Conservation (phyloP, 2,888 invertebrate species). For the Tiphia femorata region DNA sequence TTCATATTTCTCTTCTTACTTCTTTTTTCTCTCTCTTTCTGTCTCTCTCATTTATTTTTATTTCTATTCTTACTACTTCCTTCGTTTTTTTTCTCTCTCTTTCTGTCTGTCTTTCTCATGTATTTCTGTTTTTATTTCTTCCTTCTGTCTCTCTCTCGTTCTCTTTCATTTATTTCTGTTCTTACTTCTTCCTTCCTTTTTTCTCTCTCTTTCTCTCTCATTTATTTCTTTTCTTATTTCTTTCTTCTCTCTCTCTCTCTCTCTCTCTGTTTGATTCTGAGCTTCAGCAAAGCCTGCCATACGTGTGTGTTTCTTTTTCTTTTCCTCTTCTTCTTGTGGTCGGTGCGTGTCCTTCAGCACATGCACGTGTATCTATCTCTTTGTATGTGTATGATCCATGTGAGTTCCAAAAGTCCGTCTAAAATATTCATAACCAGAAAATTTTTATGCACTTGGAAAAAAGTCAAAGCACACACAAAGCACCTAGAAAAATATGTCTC, state of each 20-base stretch:
- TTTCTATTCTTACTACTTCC: neutral
- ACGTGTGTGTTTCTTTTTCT: constrained; percentile 15
- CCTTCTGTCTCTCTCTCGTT: neutral
- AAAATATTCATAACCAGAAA: too few relatives aligned
- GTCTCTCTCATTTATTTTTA: neutral
- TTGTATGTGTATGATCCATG: too few relatives aligned
- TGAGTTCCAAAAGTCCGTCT: too few relatives aligned
- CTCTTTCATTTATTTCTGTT: neutral
- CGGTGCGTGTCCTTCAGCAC: too few relatives aligned
- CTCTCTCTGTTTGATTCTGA: neutral
- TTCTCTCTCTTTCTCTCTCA: neutral
- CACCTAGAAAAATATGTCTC: too few relatives aligned
- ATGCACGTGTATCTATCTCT: too few relatives aligned
- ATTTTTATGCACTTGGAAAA: too few relatives aligned
- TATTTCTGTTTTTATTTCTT: neutral
- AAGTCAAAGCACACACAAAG: too few relatives aligned
- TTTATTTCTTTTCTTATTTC: constrained; percentile 5
- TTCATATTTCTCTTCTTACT: too few relatives aligned
- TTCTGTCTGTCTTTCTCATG: neutral
- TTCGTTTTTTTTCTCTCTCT: neutral
- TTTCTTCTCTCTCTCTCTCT: neutral
- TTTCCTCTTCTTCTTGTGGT: constrained; percentile 1
- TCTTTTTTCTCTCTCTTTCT: neutral
- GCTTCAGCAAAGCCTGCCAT: neutral
- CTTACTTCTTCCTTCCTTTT: neutral